These are phyloP conservation scores for Pseudorhombus dupliciocellatus DNA, from an alignment of 2,113 vertebrate genomes.

Conservation along the genomic window DNA sequence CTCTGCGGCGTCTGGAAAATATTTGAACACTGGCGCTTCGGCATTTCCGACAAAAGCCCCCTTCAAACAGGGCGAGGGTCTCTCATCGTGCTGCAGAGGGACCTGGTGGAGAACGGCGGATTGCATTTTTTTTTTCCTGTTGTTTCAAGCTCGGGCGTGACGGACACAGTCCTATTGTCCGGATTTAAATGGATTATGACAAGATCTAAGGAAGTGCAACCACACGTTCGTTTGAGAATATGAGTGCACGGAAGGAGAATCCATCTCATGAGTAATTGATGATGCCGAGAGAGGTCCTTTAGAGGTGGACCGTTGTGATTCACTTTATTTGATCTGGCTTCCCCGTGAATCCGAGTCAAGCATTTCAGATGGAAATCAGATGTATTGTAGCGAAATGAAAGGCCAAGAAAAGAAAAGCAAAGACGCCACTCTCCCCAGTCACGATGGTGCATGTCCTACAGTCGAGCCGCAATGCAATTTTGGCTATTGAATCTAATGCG, in stretches of 20 bases:
- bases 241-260: slow-evolving; percentile 15
- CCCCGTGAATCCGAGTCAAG: neutral
- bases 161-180: slow-evolving; percentile 30
- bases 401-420: slow-evolving; percentile 2
- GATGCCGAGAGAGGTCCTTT: neutral
- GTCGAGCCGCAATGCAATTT: neutral
- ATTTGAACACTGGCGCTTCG: slow-evolving; percentile 31
- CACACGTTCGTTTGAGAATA: slow-evolving; percentile 34
- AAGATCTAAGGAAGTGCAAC: slow-evolving; percentile 38
- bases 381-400: slow-evolving; percentile 11
- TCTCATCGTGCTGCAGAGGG: slow-evolving; percentile 47
- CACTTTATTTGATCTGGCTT: neutral
- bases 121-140: slow-evolving; percentile 34
- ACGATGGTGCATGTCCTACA: neutral
- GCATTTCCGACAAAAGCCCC: slow-evolving; percentile 10
- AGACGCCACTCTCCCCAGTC: neutral
- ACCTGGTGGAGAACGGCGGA: slow-evolving; percentile 15
- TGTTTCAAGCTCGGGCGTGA: slow-evolving; percentile 39
- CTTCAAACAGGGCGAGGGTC: slow-evolving; percentile 5
- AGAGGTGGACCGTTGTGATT: slow-evolving; percentile 17
- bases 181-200: slow-evolving; percentile 42
- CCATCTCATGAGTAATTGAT: slow-evolving; percentile 2
- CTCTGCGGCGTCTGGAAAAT: slow-evolving; percentile 37
- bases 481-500: neutral
- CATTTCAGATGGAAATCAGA: neutral